phyloP scores from a whole-genome alignment of 64 coral and sea anemone species.

The Anthopleura sola region DNA sequence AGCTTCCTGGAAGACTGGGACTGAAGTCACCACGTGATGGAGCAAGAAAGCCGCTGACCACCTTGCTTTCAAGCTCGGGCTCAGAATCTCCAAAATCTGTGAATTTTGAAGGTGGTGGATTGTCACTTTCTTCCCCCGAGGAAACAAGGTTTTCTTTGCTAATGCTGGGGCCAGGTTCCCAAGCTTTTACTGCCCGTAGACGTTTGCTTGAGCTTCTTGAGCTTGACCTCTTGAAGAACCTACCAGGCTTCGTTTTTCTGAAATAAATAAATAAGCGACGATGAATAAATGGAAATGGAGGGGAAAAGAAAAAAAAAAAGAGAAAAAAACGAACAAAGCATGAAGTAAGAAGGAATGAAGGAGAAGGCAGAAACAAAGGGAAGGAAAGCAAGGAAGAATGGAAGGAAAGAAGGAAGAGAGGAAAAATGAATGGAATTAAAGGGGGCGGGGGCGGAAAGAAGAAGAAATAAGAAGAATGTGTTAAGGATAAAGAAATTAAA shows the following conservation, averaged over 20 bases:
- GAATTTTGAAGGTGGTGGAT: background rate
- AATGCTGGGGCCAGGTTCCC: background rate
- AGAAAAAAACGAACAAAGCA: no score
- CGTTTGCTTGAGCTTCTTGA: background rate
- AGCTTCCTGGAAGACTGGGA: background rate
- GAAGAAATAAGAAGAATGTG: no score
- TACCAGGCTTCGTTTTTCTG: background rate
- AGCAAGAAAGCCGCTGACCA: background rate
- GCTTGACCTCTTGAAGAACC: background rate
- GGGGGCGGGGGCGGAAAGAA: no score
- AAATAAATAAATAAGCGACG: no score
- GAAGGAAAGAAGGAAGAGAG: background rate
- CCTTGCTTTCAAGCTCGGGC: constrained; percentile 14
- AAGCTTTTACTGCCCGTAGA: background rate
- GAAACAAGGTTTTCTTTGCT: constrained; percentile 18
- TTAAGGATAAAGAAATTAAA: no score
- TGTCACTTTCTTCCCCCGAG: background rate
- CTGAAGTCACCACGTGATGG: background rate
- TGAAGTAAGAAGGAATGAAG: no score
- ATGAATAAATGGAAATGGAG: no score
- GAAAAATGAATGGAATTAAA: no score
- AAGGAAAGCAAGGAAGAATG: background rate
- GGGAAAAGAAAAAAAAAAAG: no score
- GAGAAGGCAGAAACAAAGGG: no score
- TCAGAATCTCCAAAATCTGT: constrained; percentile 4